Percentiles rank a stretch among this genome's conserved stretches.
Evolutionary conservation across 2,113 vertebrate genomes (phyloP).

Genomic region (Notarius quadriscutis): DNA sequence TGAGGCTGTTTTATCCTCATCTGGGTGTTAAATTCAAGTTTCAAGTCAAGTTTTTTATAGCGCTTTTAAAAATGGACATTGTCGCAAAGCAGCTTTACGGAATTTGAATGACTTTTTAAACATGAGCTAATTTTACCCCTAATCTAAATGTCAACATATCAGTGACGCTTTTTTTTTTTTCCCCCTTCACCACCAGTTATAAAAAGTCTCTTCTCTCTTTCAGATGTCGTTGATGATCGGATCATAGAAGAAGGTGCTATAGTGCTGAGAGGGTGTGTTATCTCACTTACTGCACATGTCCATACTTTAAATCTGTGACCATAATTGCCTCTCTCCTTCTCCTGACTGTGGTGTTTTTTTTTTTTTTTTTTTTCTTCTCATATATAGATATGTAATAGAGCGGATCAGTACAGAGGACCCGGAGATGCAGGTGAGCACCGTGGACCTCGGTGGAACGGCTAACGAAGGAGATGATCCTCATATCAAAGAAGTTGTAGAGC

Average conservation of each 20-base stretch:
- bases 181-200: not conserved
- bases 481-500: conserved; percentile 70
- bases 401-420: conserved; percentile 64
- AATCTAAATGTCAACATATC: not conserved
- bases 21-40: too few species aligned
- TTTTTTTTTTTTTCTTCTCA: too few species aligned
- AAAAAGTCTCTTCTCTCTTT: conserved; percentile 27
- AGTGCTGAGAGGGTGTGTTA: conserved; percentile 69
- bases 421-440: conserved; percentile 50
- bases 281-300: not conserved
- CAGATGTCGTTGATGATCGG: conserved; percentile 72
- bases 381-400: conserved; percentile 69
- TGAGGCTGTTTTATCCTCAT: not conserved
- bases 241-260: conserved; percentile 69
- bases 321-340: not conserved
- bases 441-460: conserved; percentile 68
- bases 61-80: too few species aligned
- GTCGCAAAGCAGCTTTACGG: too few species aligned
- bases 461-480: conserved; percentile 67
- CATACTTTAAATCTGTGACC: not conserved
- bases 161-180: not conserved
- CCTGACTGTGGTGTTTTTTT: not conserved
- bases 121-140: too few species aligned
- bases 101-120: too few species aligned
- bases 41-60: too few species aligned